These are phyloP conservation scores for Megamerina dolium DNA, from an alignment of 2,888 invertebrate genomes.

Conservation along the genomic window DNA sequence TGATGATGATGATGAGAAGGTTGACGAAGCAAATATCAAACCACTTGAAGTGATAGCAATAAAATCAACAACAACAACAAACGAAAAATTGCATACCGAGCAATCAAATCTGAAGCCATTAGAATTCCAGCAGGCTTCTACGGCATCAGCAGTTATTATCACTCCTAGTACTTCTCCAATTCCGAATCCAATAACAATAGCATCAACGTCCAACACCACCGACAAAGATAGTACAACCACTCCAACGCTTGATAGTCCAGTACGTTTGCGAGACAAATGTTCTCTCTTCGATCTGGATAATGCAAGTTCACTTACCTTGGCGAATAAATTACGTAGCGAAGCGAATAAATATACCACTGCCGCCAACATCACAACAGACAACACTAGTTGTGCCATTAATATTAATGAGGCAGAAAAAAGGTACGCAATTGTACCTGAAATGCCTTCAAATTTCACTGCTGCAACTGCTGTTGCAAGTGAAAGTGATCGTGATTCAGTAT, in stretches of 20 bases:
- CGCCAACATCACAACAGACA: too few species aligned
- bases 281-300: constrained; percentile 42
- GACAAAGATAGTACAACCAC: too few species aligned
- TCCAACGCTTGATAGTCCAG: constrained; percentile 41
- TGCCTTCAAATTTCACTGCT: constrained; percentile 4
- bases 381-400: too few species aligned
- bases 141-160: too few species aligned
- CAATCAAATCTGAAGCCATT: constrained; percentile 15
- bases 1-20: constrained; percentile 9
- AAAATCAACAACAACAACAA: constrained; percentile 14
- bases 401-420: neutral
- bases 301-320: constrained; percentile 33
- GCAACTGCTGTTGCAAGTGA: constrained; percentile 1
- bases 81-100: neutral
- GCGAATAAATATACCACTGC: constrained; percentile 35
- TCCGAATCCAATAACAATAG: constrained; percentile 13
- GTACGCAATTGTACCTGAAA: constrained; percentile 4
- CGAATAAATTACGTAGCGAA: constrained; percentile 39
- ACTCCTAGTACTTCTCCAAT: too few species aligned
- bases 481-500: constrained; percentile 13
- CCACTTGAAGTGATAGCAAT: constrained; percentile 31
- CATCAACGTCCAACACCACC: constrained; percentile 13
- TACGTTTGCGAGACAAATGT: constrained; percentile 45
- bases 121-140: constrained; percentile 15
- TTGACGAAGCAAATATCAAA: constrained; percentile 15